Conservation (phyloP, 1,140 invertebrate species). For the Drosophila setifemur region DNA sequence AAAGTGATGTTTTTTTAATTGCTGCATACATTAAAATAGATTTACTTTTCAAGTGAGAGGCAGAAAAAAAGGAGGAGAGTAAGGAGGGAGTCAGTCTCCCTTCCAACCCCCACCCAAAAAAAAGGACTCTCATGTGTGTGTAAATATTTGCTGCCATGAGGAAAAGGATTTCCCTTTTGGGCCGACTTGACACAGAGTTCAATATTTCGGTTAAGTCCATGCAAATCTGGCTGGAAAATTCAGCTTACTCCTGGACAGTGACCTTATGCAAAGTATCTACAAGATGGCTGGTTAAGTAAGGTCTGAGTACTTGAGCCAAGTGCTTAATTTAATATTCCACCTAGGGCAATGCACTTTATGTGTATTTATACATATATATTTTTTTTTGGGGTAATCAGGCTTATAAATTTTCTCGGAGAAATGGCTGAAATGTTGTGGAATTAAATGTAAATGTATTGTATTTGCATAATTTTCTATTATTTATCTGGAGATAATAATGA, state of each 20-base stretch:
- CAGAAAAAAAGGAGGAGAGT: conserved; percentile 22
- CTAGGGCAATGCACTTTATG: conserved; percentile 18
- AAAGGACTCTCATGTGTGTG: conserved; percentile 17
- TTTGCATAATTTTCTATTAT: too few relatives aligned
- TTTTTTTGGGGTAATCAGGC: conserved; percentile 5
- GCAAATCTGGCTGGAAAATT: conserved; percentile 32
- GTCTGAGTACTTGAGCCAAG: conserved; percentile 27
- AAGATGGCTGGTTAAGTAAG: conserved; percentile 22
- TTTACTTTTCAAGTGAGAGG: conserved; percentile 55
- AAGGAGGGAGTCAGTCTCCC: too few relatives aligned
- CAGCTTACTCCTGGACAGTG: conserved; percentile 24
- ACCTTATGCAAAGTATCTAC: conserved; percentile 21
- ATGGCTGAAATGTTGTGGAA: too few relatives aligned
- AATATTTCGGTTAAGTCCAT: conserved; percentile 32
- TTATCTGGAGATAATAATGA: too few relatives aligned
- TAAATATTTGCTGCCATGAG: conserved; percentile 58
- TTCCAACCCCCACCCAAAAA: not conserved
- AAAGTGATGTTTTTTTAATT: conserved; percentile 76
- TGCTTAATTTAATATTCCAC: conserved; percentile 21
- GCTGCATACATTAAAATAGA: conserved; percentile 78
- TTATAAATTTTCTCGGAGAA: conserved; percentile 4
- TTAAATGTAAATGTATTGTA: too few relatives aligned
- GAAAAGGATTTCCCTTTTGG: conserved; percentile 23
- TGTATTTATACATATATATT: conserved; percentile 4
- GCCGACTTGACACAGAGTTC: conserved; percentile 20